Evolutionary conservation across 2,888 invertebrate genomes (phyloP), one percentile per base, ranked within the genome.

Genomic region (Drosophila neutralis): DNA sequence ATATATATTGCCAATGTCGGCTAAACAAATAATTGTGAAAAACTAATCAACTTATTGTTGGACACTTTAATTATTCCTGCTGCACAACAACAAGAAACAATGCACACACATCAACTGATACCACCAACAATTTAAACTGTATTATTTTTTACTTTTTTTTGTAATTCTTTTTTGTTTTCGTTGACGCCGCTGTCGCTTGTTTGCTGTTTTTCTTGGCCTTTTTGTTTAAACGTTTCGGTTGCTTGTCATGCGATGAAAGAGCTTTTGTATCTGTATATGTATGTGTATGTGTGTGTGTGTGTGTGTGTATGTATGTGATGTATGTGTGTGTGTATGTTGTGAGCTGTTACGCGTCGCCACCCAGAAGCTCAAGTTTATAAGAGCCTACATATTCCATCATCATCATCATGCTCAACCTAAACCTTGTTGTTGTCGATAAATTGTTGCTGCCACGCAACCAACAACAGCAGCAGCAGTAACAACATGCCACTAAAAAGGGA

Each of bases 351-450:
- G 85, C 82, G 78, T 88, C 82, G 91, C 92, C 91, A 91, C 91
- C 91, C 91, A 92, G 91, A 92, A 91, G 90, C 90, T 86, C 82
- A 81, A 87, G 83, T 80, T 87, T 84, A 89, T 85, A 91, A 82
- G 84, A 83, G 88, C 83, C 88, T 75, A 75, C 87, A 78, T 86
- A 90, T 87, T 85, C 89, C 90, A 86, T 81, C 87, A 83, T 83
- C 81, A 85, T 89, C 89, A 62, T 70, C 69, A 45, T 45, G 36
- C 33, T 45, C 60, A 51, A 35, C 49, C 24, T 57, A 45, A 33
- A 42, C 31, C 27, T 61, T 62, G 62, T 54, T 42, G 56, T 72
- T 73, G 61, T 73, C 74, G 75, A 78, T 85, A 87, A 80, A 80
- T 87, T 87, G 80, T 73, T 73, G 75, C 73, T 65, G 87, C 85